phyloP scores from a whole-genome alignment of 2,888 invertebrate species.

The Tuta absoluta region DNA sequence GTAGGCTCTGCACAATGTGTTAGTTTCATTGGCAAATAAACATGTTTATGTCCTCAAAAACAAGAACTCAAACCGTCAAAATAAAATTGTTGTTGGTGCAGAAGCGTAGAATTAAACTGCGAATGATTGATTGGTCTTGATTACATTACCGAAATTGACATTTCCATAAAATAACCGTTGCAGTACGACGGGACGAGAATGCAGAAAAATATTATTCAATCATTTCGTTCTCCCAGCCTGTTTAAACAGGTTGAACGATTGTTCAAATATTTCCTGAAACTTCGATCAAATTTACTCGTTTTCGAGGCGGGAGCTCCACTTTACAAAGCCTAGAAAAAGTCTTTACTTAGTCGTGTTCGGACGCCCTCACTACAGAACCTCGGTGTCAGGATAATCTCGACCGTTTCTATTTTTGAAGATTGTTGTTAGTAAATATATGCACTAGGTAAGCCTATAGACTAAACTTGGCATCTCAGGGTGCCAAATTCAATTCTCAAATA shows the following conservation, averaged over 20 bases:
- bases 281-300: slow-evolving; percentile 20
- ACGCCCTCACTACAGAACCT: not conserved
- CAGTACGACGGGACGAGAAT: slow-evolving; percentile 2
- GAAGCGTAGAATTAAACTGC: not conserved
- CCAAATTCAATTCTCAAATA: not conserved
- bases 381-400: too few species aligned
- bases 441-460: too few species aligned
- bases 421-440: too few species aligned
- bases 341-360: not conserved
- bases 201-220: slow-evolving; percentile 16
- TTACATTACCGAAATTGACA: slow-evolving; percentile 12
- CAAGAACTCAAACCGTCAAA: not conserved
- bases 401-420: too few species aligned
- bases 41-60: not conserved
- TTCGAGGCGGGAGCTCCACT: not conserved
- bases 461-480: too few species aligned
- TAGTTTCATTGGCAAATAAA: too few species aligned
- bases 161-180: not conserved
- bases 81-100: not conserved
- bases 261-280: slow-evolving; percentile 24
- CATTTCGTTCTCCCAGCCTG: slow-evolving; percentile 11
- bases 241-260: slow-evolving; percentile 22
- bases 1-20: too few species aligned
- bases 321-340: slow-evolving; percentile 15
- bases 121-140: not conserved